A percentile compares a stretch with the other conserved stretches of the same genome.
Evolutionary conservation across 1,140 invertebrate species (phyloP).

Genomic region (Drosophila baimaii): DNA sequence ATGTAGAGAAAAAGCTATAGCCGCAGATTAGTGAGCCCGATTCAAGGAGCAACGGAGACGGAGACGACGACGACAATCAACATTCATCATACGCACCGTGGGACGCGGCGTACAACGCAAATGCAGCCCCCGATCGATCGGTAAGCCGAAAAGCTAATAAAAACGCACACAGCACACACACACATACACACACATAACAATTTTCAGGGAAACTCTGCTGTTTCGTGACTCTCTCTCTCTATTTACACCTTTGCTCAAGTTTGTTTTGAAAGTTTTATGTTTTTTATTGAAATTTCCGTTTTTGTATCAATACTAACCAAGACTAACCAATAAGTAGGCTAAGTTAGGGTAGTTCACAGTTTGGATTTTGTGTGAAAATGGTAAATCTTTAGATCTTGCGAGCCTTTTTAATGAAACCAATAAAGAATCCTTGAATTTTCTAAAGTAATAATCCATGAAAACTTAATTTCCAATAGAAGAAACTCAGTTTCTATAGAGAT

Average conservation of each 20-base stretch:
- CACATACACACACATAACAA: background rate
- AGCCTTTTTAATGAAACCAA: background rate
- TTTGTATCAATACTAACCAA: conserved; percentile 50
- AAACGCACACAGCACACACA: conserved; percentile 1
- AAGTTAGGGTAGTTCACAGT: conserved; percentile 10
- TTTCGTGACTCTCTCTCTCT: conserved; percentile 20
- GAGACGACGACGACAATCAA: conserved; percentile 64
- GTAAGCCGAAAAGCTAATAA: conserved; percentile 46
- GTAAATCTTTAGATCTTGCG: background rate
- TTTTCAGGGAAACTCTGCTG: conserved; percentile 13
- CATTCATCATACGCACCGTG: conserved; percentile 78
- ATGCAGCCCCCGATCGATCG: conserved; percentile 67
- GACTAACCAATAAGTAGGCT: conserved; percentile 32
- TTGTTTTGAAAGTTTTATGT: conserved; percentile 36
- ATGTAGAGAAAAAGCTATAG: conserved; percentile 60
- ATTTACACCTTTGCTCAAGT: conserved; percentile 30
- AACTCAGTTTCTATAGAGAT: too few relatives aligned
- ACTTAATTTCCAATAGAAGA: too few relatives aligned
- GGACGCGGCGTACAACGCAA: conserved; percentile 63
- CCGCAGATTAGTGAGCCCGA: conserved; percentile 64
- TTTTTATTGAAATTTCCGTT: conserved; percentile 44
- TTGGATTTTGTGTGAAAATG: background rate
- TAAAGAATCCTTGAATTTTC: too few relatives aligned
- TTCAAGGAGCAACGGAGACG: conserved; percentile 35
- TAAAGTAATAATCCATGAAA: background rate